Conservation (phyloP, 1,140 invertebrate species). For the Lepidurus packardi region DNA sequence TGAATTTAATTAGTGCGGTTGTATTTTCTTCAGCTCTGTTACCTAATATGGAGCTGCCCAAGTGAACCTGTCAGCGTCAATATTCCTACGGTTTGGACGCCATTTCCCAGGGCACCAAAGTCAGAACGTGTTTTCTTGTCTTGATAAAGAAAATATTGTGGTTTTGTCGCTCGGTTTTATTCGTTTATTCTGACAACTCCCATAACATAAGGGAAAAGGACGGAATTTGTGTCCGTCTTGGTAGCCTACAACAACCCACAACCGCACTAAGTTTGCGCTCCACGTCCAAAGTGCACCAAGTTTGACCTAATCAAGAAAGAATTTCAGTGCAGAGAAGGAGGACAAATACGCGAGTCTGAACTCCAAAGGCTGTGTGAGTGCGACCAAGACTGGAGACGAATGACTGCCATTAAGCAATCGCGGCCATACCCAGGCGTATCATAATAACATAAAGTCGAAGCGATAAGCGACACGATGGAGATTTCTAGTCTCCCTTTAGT, state of each 20-base stretch:
- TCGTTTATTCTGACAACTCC: no score
- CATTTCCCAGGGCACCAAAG: not conserved
- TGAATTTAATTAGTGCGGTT: conserved; percentile 22
- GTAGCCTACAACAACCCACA: no score
- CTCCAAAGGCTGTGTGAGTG: conserved; percentile 11
- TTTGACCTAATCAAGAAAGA: not conserved
- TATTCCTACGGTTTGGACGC: not conserved
- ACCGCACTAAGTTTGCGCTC: no score
- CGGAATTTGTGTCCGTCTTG: no score
- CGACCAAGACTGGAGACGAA: not conserved
- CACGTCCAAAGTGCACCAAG: no score
- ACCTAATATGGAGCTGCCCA: not conserved
- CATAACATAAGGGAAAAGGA: no score
- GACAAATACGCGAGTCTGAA: not conserved
- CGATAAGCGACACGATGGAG: not conserved
- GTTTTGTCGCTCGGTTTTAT: no score
- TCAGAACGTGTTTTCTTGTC: not conserved
- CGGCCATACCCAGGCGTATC: not conserved
- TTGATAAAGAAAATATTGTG: no score
- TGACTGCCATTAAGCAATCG: no score
- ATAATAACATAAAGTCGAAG: not conserved
- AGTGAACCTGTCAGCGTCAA: not conserved
- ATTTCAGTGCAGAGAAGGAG: not conserved
- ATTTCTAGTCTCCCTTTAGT: not conserved
- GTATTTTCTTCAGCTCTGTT: not conserved